Evolutionary conservation across 2,113 vertebrate genomes (phyloP), one percentile per base, ranked within the genome.

Genomic region (Ploceus nigricollis): DNA sequence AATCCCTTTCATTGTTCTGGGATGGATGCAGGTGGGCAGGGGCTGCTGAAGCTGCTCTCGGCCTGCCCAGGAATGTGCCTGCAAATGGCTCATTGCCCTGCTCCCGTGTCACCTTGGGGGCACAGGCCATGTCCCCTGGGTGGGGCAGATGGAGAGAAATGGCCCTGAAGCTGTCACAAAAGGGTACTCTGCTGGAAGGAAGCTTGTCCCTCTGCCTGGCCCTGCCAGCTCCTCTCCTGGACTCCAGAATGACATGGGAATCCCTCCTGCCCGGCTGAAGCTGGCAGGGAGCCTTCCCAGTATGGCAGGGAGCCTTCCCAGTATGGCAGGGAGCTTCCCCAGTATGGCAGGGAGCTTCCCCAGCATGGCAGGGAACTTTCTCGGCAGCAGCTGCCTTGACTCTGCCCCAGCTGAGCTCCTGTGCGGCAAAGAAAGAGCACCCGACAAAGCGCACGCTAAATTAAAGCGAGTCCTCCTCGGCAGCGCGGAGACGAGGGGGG

Each of bases 21-120:
- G 15, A 19, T 19, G 50, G 19, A 6, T 31, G 18, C 3, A 1
- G 66, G 31, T 10, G 37, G 65, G 51, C 53, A 30, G 37, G 25
- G 20, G 33, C 7, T 18, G 53, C 77, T 19, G 44, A 5, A 33
- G 78, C 7, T 22, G 57, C 66, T 33, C 50, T 44, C 0, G 2
- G 11, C 10, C 40, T 16, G 39, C 33, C 53, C 66, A 6, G 72
- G 47, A 61, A 42, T 6, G 11, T 1, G 19, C 21, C 44, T 2
- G 9, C 0, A 10, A 44, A 6, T 0, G 37, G n/a, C 48, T 57
- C 2, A 0, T 11, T 22, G 58, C 37, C 37, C 70, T 11, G 66
- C 47, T 56, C n/a, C 65, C 0, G 0, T 30, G 63, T 13, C 66
- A 24, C 7, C 19, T 1, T 2, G 11, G 58, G 3, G 64, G 14